A percentile compares a stretch with the other conserved stretches of the same genome.
Evolutionary conservation across 2,797 vertebrate species (phyloP).

Genomic region (Cynopterus sphinx): DNA sequence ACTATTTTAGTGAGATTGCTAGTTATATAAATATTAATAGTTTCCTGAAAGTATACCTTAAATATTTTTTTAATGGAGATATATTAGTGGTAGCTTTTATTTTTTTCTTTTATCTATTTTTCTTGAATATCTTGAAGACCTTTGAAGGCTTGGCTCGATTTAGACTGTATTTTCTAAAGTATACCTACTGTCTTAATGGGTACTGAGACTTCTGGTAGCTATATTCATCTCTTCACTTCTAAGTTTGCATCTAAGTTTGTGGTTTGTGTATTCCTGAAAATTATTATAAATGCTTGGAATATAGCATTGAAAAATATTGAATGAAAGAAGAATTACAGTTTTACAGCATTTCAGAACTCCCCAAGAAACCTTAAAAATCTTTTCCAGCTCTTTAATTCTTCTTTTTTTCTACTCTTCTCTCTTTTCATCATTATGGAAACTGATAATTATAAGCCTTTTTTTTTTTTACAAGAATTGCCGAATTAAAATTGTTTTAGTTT

Average conservation of each 20-base stretch:
- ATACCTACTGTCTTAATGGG: neutral
- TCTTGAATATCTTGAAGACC: constrained; percentile 15
- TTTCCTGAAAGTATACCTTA: constrained; percentile 25
- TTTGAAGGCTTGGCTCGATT: constrained; percentile 20
- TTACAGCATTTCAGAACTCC: constrained; percentile 50
- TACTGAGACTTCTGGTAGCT: constrained; percentile 48
- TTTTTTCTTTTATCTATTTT: constrained; percentile 40
- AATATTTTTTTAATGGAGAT: constrained; percentile 9
- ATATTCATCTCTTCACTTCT: constrained; percentile 32
- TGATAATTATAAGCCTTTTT: neutral
- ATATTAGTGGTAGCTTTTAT: constrained; percentile 38
- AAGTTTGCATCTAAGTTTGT: constrained; percentile 11
- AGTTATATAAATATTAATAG: constrained; percentile 24
- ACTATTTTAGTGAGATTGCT: constrained; percentile 17
- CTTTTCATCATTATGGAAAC: constrained; percentile 35
- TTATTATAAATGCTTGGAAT: constrained; percentile 45
- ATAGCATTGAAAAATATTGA: constrained; percentile 22
- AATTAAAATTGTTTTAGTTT: constrained; percentile 60
- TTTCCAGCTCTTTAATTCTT: neutral
- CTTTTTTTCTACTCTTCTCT: neutral
- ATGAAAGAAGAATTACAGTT: constrained; percentile 33
- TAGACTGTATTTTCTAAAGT: constrained; percentile 53
- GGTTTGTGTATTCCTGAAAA: constrained; percentile 31
- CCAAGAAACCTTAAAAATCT: constrained; percentile 36
- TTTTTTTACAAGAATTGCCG: neutral